Base-by-base conservation (phyloP, 2,888 invertebrate species). In the Laspeyria flexula region DNA sequence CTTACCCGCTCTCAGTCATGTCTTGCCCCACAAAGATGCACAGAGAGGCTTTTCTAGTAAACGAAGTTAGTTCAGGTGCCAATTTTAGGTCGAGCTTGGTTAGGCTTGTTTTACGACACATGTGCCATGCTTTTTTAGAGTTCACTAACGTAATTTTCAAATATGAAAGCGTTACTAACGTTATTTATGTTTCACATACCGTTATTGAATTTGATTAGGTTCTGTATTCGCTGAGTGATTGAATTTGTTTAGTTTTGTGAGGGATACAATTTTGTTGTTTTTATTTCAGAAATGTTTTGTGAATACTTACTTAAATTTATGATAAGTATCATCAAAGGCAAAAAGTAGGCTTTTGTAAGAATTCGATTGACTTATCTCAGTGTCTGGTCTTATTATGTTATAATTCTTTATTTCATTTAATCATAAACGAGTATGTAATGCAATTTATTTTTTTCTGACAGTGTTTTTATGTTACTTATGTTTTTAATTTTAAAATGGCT, bases 51-150 rank as follows among this genome's bases (percentile, higher is more conserved):
- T 75, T 78, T 54, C 73, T 70, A 66, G 80, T 79, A 76, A 86
- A 86, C 81, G 80, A 83, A 85, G 83, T 86, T 83, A 85, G 78
- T 77, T 73, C 81, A 85, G 84, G 85, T 84, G 86, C 82, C 86
- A 85, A 85, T 84, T 79, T 80, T 66, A 69, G 71, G 72, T 72
- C 66, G 67, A 63, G 77, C 79, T 72, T 76, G 79, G 78, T 75
- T 80, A 77, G 77, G 67, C 77, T 76, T 75, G 80, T 79, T 83
- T 78, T 73, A 78, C 73, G 79, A 74, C 71, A 61, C 63, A 52
- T 65, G 58, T 66, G 59, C 55, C 42, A 60, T 65, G 52, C 59
- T 64, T 72, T 71, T 60, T 63, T 50, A 53, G 51, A 68, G 48
- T 62, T 57, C 48, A 55, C 54, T 57, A 63, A 60, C 53, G 40